phyloP scores from a whole-genome alignment of 1,140 invertebrate species.

The Campoletis sonorensis region DNA sequence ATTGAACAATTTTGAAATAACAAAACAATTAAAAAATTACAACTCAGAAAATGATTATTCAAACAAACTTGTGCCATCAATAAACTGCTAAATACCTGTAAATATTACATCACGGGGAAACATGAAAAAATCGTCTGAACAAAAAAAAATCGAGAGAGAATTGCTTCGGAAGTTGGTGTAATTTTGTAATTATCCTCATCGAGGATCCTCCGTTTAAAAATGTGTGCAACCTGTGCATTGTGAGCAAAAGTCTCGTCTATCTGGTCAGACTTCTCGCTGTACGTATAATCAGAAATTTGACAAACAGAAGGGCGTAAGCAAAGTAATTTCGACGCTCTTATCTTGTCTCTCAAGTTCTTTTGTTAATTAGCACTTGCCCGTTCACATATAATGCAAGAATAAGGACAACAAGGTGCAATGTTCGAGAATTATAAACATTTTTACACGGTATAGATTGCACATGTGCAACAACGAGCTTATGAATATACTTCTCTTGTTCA shows the following conservation, averaged over 20 bases:
- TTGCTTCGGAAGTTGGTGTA: conserved; percentile 60
- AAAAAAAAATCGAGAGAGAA: conserved; percentile 6
- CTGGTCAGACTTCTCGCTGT: neutral
- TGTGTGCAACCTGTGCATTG: neutral
- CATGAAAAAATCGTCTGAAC: neutral
- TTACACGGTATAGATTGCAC: neutral
- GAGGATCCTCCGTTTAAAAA: conserved; percentile 51
- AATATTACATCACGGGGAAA: neutral
- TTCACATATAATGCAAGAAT: neutral
- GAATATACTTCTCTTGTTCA: neutral
- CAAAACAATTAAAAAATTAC: no score
- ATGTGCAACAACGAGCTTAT: neutral
- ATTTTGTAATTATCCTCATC: conserved; percentile 68
- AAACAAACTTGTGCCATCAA: no score
- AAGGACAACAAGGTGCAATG: neutral
- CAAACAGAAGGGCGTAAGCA: neutral
- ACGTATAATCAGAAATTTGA: neutral
- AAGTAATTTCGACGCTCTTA: neutral
- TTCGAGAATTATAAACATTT: neutral
- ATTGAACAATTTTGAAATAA: no score
- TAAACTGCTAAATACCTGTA: no score
- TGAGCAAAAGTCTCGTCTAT: neutral
- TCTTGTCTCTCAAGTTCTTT: neutral
- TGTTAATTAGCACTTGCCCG: neutral
- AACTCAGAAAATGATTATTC: no score